A percentile compares a stretch with the other conserved stretches of the same genome.
phyloP scores from a whole-genome alignment of 2,113 vertebrate genomes.

The Embiotoca jacksoni region DNA sequence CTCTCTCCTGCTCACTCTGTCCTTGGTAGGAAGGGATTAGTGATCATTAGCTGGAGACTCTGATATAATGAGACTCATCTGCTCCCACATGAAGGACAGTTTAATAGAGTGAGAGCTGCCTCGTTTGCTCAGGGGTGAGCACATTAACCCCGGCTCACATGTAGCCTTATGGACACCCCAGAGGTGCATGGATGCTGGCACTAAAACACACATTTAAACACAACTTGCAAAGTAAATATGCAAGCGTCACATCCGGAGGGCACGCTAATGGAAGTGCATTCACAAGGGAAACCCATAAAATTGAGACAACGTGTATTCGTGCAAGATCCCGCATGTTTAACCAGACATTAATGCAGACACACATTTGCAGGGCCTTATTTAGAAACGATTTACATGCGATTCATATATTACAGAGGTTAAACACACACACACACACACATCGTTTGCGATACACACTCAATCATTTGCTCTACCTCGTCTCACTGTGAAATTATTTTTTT shows the following conservation, averaged over 20 bases:
- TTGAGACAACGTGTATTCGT: no score
- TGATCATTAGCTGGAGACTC: conserved; percentile 71
- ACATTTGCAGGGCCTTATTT: conserved; percentile 10
- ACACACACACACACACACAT: background rate
- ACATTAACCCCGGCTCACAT: conserved; percentile 67
- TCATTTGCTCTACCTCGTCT: conserved; percentile 15
- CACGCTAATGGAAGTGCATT: no score
- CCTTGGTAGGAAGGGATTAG: conserved; percentile 65
- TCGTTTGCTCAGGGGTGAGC: conserved; percentile 50
- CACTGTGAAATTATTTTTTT: conserved; percentile 43
- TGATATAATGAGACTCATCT: conserved; percentile 77
- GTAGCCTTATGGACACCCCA: conserved; percentile 40
- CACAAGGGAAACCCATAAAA: no score
- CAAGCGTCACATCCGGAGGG: background rate
- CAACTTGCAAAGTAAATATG: conserved; percentile 15
- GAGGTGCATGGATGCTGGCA: background rate
- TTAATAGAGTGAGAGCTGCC: conserved; percentile 69
- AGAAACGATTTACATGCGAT: conserved; percentile 28
- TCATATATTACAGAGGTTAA: conserved; percentile 18
- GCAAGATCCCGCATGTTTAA: no score
- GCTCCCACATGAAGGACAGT: conserved; percentile 69
- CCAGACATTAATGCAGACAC: background rate
- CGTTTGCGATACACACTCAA: background rate
- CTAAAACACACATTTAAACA: conserved; percentile 28
- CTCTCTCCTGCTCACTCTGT: conserved; percentile 35